Base-by-base conservation (phyloP, 2,888 invertebrate species). In the Philereme transversata region DNA sequence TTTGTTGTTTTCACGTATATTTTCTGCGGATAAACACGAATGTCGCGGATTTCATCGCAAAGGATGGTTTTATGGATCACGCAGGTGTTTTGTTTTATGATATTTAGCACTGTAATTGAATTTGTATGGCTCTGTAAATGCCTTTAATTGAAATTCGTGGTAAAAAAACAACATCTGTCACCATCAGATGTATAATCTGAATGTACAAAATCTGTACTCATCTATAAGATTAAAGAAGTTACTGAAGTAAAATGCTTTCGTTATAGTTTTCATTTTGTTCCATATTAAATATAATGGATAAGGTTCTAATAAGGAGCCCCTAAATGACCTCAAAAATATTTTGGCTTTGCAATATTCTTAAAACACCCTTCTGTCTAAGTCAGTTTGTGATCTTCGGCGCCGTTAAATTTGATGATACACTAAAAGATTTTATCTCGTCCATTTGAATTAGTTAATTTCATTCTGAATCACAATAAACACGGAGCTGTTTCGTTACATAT, bases 401-500 rank as follows among this genome's bases (percentile, higher is more conserved):
- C 43, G 52, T 70, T 61, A 65, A 65, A 62, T 62, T 57, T 50
- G 6, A 65, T 66, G 65, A 54, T 53, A 50, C 46, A 62, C 40
- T 53, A 51, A 51, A 69, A 49, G 50, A 66, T 70, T 69, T 69
- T 64, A 67, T 59, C 50, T 60, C 51, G 9, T 10, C 38, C 44
- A 57, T 71, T 61, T 47, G 41, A 65, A 66, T 68, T 60, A 57
- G 53, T 66, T 68, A 61, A 64, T 55, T 44, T 46, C 48, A 60
- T 56, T 49, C 41, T 48, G 45, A 51, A 57, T 49, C n/a, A 38
- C 52, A 47, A 59, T 62, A 61, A 71, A 68, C 63, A 62, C 45
- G 35, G 46, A 43, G 61, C 50, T 58, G 52, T 57, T 67, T 46
- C 54, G 52, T 34, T n/a, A 51, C 45, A 51, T 66, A 60, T n/a